Evolutionary conservation across 1,140 invertebrate species (phyloP).

Genomic region (Cyrtorhinus lividipennis): DNA sequence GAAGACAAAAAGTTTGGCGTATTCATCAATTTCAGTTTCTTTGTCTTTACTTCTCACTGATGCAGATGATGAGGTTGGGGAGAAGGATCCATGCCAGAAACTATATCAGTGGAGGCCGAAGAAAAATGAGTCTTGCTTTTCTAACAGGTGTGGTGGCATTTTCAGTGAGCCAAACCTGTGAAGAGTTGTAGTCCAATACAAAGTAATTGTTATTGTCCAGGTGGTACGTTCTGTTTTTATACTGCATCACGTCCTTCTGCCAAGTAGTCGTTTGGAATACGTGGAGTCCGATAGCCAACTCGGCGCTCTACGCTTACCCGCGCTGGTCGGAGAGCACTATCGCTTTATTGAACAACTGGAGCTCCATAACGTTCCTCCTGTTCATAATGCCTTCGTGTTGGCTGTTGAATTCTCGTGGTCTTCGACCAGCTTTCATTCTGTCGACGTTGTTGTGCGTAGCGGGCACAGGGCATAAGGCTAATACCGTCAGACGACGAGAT

Average conservation of each 20-base stretch:
- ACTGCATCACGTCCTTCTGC: constrained; percentile 9
- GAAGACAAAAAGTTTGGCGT: no score
- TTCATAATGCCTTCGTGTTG: constrained; percentile 33
- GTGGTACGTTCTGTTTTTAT: constrained; percentile 17
- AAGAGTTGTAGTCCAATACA: no score
- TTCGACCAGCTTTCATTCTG: constrained; percentile 24
- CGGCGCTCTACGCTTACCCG: constrained; percentile 33
- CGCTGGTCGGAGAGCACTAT: constrained; percentile 33
- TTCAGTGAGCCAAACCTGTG: no score
- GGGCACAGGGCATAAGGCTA: constrained; percentile 27
- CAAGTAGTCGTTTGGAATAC: constrained; percentile 35
- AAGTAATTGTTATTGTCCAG: no score
- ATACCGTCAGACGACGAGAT: constrained; percentile 23
- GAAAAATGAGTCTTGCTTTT: no score
- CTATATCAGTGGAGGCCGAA: no score
- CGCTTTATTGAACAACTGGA: constrained; percentile 37
- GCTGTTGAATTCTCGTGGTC: constrained; percentile 31
- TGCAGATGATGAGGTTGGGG: no score
- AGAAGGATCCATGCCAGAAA: no score
- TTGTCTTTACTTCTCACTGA: no score
- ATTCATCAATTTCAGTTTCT: no score
- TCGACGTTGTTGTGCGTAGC: constrained; percentile 26
- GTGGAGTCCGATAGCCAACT: constrained; percentile 37
- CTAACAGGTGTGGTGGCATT: no score
- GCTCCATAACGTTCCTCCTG: constrained; percentile 34